phyloP scores from a whole-genome alignment of 1,140 invertebrate species.

The Drosophila albomicans region DNA sequence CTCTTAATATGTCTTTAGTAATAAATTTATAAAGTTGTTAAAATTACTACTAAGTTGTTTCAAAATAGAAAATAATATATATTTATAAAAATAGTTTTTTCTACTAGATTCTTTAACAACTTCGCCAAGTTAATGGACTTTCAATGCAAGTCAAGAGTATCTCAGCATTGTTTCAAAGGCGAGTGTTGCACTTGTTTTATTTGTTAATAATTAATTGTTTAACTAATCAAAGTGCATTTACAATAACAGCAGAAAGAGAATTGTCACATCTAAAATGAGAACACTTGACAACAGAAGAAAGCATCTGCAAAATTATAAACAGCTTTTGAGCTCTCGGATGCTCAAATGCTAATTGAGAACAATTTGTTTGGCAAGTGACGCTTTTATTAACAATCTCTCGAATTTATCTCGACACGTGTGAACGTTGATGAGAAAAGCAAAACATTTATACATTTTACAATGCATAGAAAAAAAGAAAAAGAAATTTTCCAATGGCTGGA shows the following conservation, averaged over 20 bases:
- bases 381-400: not conserved
- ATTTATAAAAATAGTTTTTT: too few species aligned
- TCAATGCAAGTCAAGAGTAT: not conserved
- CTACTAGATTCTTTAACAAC: too few species aligned
- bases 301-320: not conserved
- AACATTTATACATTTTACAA: slow-evolving; percentile 64
- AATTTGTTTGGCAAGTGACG: not conserved
- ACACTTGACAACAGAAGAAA: not conserved
- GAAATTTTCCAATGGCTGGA: slow-evolving; percentile 26
- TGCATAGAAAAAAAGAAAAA: slow-evolving; percentile 28
- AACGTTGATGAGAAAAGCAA: slow-evolving; percentile 8
- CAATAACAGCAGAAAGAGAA: not conserved
- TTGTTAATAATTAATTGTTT: slow-evolving; percentile 29
- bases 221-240: slow-evolving; percentile 21
- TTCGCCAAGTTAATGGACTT: too few species aligned
- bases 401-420: slow-evolving; percentile 20
- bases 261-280: not conserved
- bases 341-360: not conserved
- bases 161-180: not conserved
- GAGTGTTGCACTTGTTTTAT: not conserved
- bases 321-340: not conserved
- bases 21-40: too few species aligned
- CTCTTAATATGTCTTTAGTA: too few species aligned
- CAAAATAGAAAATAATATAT: too few species aligned
- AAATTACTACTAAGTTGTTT: too few species aligned